Evolutionary conservation across 2,888 invertebrate species (phyloP), one percentile per base, ranked within the genome.

Genomic region (Cantharis flavilabris): DNA sequence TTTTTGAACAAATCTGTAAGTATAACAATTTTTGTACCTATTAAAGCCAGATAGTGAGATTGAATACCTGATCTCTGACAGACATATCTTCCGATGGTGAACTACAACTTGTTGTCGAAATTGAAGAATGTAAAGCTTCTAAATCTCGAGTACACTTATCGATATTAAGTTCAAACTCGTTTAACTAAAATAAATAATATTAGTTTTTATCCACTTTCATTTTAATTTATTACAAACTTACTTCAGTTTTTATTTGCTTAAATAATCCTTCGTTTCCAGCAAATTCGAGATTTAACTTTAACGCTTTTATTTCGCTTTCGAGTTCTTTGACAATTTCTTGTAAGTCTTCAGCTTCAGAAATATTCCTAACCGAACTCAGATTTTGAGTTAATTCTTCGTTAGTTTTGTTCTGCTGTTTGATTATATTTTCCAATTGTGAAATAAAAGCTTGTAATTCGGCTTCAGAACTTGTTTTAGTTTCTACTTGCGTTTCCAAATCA

Each of bases 41-140:
- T 26, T 28, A 4, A 28, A 26, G 26, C 9, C 18, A 13, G n/a
- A 14, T 28, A 26, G 3, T 70, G 3, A 14, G 9, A 49, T 63
- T 70, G 16, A 18, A 67, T 80, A 87, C 87, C 82, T 91, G 90
- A 78, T 92, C 92, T 72, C 91, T 88, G 23, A 93, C 90, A 0
- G 96, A 96, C 62, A 96, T 93, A 86, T 96, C 96, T 88, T 96
- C 96, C 79, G 95, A 95, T 69, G 94, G 94, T 80, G 94, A 95
- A 84, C 94, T 94, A 84, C 94, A 90, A 82, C 93, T 91, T 67
- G 93, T 90, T 64, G 92, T 90, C 75, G 92, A 90, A 72, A 91
- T 89, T 0, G 91, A 90, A 79, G 94, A 93, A 86, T 95, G 94
- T 9, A 93, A 86, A 0, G 92, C 90, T 89, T 97, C 96, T 79